These are phyloP conservation scores for Ruditapes philippinarum DNA, from an alignment of 1,140 invertebrate genomes.

Conservation along the genomic window DNA sequence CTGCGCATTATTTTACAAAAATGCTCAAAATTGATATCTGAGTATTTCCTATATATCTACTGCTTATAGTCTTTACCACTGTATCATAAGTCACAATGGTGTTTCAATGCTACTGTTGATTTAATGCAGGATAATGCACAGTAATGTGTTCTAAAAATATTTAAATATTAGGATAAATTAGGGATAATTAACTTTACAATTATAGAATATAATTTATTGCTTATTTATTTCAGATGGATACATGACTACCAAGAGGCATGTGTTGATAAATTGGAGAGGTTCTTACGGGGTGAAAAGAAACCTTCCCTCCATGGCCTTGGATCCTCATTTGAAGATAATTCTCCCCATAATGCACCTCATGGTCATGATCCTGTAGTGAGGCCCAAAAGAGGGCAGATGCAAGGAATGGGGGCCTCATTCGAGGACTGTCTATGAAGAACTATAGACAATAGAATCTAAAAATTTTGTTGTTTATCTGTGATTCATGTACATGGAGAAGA, in stretches of 20 bases:
- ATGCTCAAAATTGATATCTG: no score
- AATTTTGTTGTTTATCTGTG: neutral
- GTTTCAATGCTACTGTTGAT: no score
- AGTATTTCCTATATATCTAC: no score
- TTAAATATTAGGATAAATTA: slow-evolving; percentile 92
- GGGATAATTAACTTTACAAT: no score
- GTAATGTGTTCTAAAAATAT: no score
- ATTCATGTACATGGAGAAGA: no score
- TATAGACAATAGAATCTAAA: neutral
- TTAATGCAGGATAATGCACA: no score
- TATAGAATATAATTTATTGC: no score
- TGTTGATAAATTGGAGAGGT: slow-evolving; percentile 98
- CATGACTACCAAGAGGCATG: slow-evolving; percentile 99
- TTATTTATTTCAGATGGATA: slow-evolving; percentile 95
- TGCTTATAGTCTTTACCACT: no score
- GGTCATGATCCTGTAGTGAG: slow-evolving; percentile 32
- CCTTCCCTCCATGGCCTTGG: slow-evolving; percentile 47
- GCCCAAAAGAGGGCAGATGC: slow-evolving; percentile 54
- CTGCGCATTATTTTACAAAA: no score
- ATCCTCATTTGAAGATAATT: slow-evolving; percentile 56
- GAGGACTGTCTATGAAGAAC: slow-evolving; percentile 53
- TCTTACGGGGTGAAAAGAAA: slow-evolving; percentile 79
- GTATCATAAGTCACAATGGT: no score
- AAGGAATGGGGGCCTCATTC: slow-evolving; percentile 60
- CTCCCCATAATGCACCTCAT: slow-evolving; percentile 52